A percentile compares a stretch with the other conserved stretches of the same genome.
Evolutionary conservation across 2,113 vertebrate genomes (phyloP).

Genomic region (Saguinus imperator): DNA sequence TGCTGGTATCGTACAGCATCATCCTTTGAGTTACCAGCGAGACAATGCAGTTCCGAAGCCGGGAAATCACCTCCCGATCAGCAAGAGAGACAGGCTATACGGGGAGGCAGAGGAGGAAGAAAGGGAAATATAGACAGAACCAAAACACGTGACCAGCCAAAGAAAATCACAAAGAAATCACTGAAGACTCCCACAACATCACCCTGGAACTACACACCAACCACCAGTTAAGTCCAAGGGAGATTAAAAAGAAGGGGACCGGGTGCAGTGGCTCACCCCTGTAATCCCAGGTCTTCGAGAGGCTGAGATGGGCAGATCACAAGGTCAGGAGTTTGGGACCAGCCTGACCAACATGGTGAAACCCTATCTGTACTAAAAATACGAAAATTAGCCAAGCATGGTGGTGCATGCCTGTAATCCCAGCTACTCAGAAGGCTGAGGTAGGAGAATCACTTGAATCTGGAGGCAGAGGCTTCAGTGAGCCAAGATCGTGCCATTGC

Average conservation of each 20-base stretch:
- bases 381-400: too few relatives aligned
- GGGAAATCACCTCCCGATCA: slow-evolving; percentile 96
- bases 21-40: slow-evolving; percentile 91
- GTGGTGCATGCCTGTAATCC: too few relatives aligned
- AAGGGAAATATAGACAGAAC: neutral
- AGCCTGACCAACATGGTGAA: too few relatives aligned
- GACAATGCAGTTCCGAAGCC: slow-evolving; percentile 95
- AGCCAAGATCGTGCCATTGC: too few relatives aligned
- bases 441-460: too few relatives aligned
- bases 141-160: neutral
- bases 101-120: neutral
- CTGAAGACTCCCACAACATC: fast-evolving
- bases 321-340: too few relatives aligned
- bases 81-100: slow-evolving; percentile 88
- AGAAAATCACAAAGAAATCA: neutral
- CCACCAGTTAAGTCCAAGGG: neutral
- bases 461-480: too few relatives aligned
- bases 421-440: too few relatives aligned
- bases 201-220: neutral
- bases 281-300: too few relatives aligned
- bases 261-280: too few relatives aligned
- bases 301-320: too few relatives aligned
- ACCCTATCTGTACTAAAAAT: too few relatives aligned
- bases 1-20: slow-evolving; percentile 95
- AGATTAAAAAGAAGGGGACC: neutral